Percentiles rank a stretch among this genome's conserved stretches.
Conservation (phyloP, 2,888 invertebrate species). For the Marronus borbonicus region DNA sequence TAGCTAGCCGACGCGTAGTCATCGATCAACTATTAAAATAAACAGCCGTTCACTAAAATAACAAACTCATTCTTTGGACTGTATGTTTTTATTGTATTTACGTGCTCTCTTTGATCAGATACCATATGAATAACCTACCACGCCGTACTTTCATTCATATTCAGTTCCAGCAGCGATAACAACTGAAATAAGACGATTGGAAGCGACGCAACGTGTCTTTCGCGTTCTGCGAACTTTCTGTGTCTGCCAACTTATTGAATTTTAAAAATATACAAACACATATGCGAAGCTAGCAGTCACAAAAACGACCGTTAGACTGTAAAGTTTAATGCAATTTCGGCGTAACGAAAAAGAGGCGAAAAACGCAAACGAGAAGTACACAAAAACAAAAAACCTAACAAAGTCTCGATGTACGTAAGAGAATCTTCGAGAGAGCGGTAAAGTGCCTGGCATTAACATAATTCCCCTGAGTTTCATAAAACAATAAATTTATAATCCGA, state of each 20-base stretch:
- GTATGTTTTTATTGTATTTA: too few relatives aligned
- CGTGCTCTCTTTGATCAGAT: too few relatives aligned
- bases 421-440: constrained; percentile 44
- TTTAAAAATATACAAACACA: constrained; percentile 37
- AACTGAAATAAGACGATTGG: too few relatives aligned
- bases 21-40: too few relatives aligned
- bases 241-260: constrained; percentile 35
- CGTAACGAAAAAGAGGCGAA: not conserved
- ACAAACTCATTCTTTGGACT: too few relatives aligned
- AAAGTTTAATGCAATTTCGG: constrained; percentile 24
- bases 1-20: too few relatives aligned
- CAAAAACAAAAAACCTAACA: constrained; percentile 3
- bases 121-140: too few relatives aligned
- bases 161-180: too few relatives aligned
- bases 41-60: too few relatives aligned
- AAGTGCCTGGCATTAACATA: constrained; percentile 44
- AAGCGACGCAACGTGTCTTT: too few relatives aligned
- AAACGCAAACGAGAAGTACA: not conserved
- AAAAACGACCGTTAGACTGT: not conserved
- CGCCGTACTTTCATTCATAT: too few relatives aligned
- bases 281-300: not conserved
- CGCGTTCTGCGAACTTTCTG: constrained; percentile 17
- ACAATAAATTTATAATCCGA: constrained; percentile 45
- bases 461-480: constrained; percentile 44
- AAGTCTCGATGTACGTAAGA: constrained; percentile 34